Conservation (phyloP, 2,888 invertebrate species). For the Onchidella celtica region DNA sequence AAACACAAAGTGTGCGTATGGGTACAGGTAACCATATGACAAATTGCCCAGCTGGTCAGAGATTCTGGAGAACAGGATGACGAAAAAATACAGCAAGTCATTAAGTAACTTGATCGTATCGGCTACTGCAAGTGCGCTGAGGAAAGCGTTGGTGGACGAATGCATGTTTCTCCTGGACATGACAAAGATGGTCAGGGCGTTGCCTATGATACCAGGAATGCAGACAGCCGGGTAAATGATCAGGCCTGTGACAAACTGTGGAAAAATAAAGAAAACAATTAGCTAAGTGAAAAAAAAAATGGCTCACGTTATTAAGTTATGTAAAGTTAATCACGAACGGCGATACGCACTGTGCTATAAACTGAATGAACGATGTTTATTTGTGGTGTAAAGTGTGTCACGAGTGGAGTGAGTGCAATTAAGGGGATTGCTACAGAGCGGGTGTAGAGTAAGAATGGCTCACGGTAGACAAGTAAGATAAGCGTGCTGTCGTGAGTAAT, state of each 20-base stretch:
- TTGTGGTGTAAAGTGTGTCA: too few species aligned
- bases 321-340: too few species aligned
- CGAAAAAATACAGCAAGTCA: conserved; percentile 76
- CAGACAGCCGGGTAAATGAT: conserved; percentile 75
- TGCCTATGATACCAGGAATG: conserved; percentile 74
- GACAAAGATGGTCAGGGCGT: conserved; percentile 74
- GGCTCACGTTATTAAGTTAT: too few species aligned
- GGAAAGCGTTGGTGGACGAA: conserved; percentile 75
- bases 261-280: conserved; percentile 59
- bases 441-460: too few species aligned
- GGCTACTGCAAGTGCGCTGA: conserved; percentile 72
- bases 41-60: conserved; percentile 66
- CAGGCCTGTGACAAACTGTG: conserved; percentile 73
- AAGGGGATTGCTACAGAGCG: too few species aligned
- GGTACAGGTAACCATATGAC: conserved; percentile 75
- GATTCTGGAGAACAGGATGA: conserved; percentile 69
- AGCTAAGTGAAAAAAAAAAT: too few species aligned
- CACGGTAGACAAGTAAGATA: too few species aligned
- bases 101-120: conserved; percentile 77
- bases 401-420: too few species aligned
- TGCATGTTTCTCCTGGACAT: conserved; percentile 73
- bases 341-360: too few species aligned
- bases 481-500: too few species aligned
- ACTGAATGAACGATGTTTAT: too few species aligned
- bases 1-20: conserved; percentile 78